A percentile compares a stretch with the other conserved stretches of the same genome.
phyloP scores from a whole-genome alignment of 1,140 invertebrate species.

The Aphelinus certus region DNA sequence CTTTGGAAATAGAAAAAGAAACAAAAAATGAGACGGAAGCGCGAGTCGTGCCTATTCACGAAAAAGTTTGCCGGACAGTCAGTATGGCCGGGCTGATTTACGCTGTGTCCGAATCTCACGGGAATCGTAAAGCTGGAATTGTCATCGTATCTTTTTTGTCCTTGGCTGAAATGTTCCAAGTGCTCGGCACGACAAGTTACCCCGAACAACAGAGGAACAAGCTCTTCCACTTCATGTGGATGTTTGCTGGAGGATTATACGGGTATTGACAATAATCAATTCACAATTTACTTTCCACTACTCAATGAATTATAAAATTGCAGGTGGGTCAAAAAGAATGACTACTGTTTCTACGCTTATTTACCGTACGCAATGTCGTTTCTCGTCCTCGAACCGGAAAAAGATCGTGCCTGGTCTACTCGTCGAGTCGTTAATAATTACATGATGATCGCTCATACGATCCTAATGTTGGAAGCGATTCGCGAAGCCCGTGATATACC shows the following conservation, averaged over 20 bases:
- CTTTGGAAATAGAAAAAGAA: slow-evolving; percentile 43
- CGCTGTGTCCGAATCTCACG: slow-evolving; percentile 43
- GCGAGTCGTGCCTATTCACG: slow-evolving; percentile 22
- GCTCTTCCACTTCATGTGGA: slow-evolving; percentile 24
- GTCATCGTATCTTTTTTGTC: slow-evolving; percentile 32
- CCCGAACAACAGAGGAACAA: not conserved
- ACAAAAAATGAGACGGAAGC: slow-evolving; percentile 13
- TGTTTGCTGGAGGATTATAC: slow-evolving; percentile 24
- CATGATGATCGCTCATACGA: slow-evolving; percentile 44
- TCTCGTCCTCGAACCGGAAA: slow-evolving; percentile 39
- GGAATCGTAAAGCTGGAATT: slow-evolving; percentile 28
- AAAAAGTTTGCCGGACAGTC: slow-evolving; percentile 38
- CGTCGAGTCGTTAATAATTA: slow-evolving; percentile 48
- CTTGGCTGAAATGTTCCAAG: slow-evolving; percentile 28
- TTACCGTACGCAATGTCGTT: slow-evolving; percentile 43
- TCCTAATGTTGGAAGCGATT: slow-evolving; percentile 49
- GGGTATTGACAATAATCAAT: slow-evolving; percentile 33
- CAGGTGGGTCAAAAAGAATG: slow-evolving; percentile 44
- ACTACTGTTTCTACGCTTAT: slow-evolving; percentile 42
- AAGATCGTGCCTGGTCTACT: slow-evolving; percentile 45
- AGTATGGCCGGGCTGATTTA: slow-evolving; percentile 43
- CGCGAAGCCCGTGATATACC: slow-evolving; percentile 19
- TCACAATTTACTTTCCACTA: not conserved
- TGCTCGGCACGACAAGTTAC: not conserved
- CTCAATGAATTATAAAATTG: too few relatives aligned